Conservation (phyloP, 2,888 invertebrate species). For the Drosophila trichaetosa region DNA sequence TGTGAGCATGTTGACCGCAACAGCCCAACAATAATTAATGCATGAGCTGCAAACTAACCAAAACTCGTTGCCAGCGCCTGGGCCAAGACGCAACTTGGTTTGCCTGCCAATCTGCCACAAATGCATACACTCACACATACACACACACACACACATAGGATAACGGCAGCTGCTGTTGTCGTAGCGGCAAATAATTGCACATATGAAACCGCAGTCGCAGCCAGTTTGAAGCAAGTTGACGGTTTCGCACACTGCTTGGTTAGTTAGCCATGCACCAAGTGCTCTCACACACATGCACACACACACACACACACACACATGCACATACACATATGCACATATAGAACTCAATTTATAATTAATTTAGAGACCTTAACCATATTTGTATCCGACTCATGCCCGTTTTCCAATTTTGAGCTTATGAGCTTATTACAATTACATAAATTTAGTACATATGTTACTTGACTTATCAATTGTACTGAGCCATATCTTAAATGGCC, state of each 20-base stretch:
- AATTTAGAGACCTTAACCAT: conserved; percentile 41
- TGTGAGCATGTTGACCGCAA: conserved; percentile 63
- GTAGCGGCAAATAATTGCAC: conserved; percentile 70
- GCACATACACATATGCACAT: conserved; percentile 3
- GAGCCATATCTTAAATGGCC: not conserved
- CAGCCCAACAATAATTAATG: conserved; percentile 78
- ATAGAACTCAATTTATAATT: conserved; percentile 68
- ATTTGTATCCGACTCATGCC: not conserved
- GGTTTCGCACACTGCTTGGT: conserved; percentile 32
- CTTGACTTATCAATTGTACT: not conserved
- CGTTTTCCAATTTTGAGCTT: not conserved
- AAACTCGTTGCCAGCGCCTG: conserved; percentile 35
- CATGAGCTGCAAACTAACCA: conserved; percentile 79
- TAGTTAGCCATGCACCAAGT: conserved; percentile 34
- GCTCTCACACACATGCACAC: conserved; percentile 8
- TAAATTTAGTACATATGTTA: conserved; percentile 19
- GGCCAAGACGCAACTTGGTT: conserved; percentile 24
- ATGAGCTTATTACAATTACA: conserved; percentile 22
- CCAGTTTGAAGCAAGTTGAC: conserved; percentile 69
- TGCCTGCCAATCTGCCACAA: conserved; percentile 13
- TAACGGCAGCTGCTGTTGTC: conserved; percentile 44
- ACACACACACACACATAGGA: not conserved
- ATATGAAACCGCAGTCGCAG: conserved; percentile 75
- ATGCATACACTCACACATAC: not conserved
- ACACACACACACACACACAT: conserved; percentile 9